phyloP scores from a whole-genome alignment of 2,797 vertebrate genomes.

The Myotis vivesi region DNA sequence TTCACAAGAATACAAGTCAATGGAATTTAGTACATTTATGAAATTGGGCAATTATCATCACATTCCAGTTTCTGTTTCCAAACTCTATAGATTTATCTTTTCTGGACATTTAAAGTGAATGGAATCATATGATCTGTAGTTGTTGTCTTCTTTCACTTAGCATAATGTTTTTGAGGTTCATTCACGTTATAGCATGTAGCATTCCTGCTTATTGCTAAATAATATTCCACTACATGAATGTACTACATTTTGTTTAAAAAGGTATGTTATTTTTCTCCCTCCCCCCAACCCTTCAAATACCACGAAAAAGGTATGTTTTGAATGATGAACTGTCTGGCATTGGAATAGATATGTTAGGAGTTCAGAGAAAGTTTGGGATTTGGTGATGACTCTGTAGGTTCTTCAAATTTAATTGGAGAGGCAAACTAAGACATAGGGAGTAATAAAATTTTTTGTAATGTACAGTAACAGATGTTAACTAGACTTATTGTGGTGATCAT shows the following conservation, averaged over 20 bases:
- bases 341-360: neutral
- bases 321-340: neutral
- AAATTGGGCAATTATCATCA: neutral
- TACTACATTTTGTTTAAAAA: neutral
- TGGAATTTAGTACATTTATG: neutral
- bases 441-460: too few species aligned
- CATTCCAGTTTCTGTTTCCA: neutral
- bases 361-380: neutral
- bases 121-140: neutral
- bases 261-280: too few species aligned
- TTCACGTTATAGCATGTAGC: accelerated
- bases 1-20: neutral
- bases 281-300: too few species aligned
- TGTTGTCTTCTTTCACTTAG: neutral
- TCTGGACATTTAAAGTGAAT: neutral
- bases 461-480: neutral
- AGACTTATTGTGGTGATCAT: neutral
- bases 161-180: neutral
- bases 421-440: neutral
- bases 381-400: neutral
- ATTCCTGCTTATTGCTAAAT: accelerated
- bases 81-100: neutral
- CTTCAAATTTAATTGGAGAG: neutral
- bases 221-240: accelerated
- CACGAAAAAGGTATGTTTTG: neutral